Percentiles rank a stretch among this genome's conserved stretches.
These are phyloP conservation scores for Petrosia ficiformis DNA, from an alignment of 37 sponge, comb jelly and placozoan genomes.

Conservation along the genomic window DNA sequence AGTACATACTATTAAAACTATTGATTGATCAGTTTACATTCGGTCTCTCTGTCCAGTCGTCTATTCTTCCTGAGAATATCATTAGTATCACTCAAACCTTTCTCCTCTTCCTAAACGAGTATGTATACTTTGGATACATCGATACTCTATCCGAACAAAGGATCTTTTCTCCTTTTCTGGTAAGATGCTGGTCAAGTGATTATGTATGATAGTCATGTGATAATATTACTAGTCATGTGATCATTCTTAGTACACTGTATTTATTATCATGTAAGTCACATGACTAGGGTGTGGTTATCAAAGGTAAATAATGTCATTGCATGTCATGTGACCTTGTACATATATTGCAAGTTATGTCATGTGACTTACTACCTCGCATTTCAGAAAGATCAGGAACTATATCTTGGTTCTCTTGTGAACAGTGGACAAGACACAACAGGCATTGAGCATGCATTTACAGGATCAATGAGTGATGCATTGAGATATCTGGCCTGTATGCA, in stretches of 20 bases:
- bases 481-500: neutral
- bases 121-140: neutral
- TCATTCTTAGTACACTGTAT: no score
- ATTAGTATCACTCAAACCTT: neutral
- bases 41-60: neutral
- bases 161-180: neutral
- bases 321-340: no score
- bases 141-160: neutral
- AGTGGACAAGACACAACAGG: neutral
- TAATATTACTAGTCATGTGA: neutral
- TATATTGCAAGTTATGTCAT: no score
- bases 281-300: no score
- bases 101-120: neutral
- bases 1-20: neutral
- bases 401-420: neutral
- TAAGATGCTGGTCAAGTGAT: neutral
- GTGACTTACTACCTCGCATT: no score
- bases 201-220: neutral
- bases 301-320: no score
- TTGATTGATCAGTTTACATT: neutral
- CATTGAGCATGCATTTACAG: neutral
- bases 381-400: neutral
- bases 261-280: no score
- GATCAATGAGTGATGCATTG: neutral
- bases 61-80: neutral